Conservation (phyloP, 2,888 invertebrate species). For the Tanytarsus gracilentus region DNA sequence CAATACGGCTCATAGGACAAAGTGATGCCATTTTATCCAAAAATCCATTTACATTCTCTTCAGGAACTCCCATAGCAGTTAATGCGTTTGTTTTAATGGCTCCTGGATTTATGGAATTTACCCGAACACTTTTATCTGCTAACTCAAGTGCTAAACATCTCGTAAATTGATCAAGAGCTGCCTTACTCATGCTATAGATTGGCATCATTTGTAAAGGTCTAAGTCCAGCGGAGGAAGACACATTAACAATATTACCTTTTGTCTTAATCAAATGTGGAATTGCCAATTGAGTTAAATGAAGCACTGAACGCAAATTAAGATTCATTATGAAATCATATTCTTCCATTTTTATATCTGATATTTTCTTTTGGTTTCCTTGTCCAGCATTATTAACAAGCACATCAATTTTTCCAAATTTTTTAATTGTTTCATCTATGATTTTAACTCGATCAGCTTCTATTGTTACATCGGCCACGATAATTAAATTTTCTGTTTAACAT, state of each 20-base stretch:
- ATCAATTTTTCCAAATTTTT: conserved; percentile 67
- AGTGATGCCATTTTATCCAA: conserved; percentile 71
- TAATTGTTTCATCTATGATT: conserved; percentile 61
- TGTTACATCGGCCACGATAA: conserved; percentile 56
- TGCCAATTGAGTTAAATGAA: conserved; percentile 71
- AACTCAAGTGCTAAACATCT: conserved; percentile 79
- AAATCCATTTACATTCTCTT: conserved; percentile 68
- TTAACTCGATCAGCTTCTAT: conserved; percentile 50
- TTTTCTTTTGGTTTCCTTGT: conserved; percentile 64
- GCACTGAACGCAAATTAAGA: conserved; percentile 70
- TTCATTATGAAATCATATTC: conserved; percentile 83
- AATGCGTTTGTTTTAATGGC: conserved; percentile 84
- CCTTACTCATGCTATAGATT: conserved; percentile 86
- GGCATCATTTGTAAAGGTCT: conserved; percentile 79
- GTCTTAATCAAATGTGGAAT: conserved; percentile 70
- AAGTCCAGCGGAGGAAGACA: conserved; percentile 84
- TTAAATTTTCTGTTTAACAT: conserved; percentile 48
- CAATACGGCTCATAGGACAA: conserved; percentile 84
- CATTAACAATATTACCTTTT: conserved; percentile 82
- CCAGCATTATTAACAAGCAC: conserved; percentile 87
- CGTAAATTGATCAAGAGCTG: conserved; percentile 90
- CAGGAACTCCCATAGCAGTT: conserved; percentile 65
- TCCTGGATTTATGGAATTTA: conserved; percentile 88
- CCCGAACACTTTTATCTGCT: conserved; percentile 67
- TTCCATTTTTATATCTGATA: conserved; percentile 70